Base-by-base conservation (phyloP, 2,888 invertebrate genomes). In the Merodon equestris region DNA sequence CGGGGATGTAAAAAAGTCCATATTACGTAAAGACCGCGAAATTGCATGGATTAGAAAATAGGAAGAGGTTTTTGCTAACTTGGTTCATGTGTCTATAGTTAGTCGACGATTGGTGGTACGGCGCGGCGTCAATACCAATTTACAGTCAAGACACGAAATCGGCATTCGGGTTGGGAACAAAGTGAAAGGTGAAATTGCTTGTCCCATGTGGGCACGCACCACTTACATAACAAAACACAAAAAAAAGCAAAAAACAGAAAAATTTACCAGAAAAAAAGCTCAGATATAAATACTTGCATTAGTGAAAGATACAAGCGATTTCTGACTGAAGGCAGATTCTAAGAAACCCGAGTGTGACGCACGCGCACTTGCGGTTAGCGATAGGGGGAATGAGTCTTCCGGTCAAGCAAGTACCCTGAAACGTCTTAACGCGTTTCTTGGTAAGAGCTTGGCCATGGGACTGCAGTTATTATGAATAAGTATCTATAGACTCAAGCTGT, bases 111-210 rank as follows among this genome's bases (percentile, higher is more conserved):
- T 18, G 34, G 18, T 48, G 42, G 47, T 47, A 40, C 9, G 40
- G 40, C 36, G 56, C 14, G 42, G 13, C 50, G 54, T 72, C 66
- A 40, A 50, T 14, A 12, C 40, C 34, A 27, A 61, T 73, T 77
- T 61, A 17, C 48, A 77, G 72, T 57, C 67, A 73, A 67, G 51
- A 34, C 44, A 42, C 44, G 27, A 7, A 27, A 27, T 27, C 27
- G 27, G 27, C 27, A 42, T 13, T 13, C 18, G 34, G 3, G 9
- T 50, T 50, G 12, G 61, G 66, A 42, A n/a, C 60, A 40, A 45
- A 72, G 57, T 67, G 67, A 77, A 77, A 77, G 67, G 56, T 72
- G 56, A 77, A 77, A 77, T 67, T 77, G 51, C 61, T 57, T 61
- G 36, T 56, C 44, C 13, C 13, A 18, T 66, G 17, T 15, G 42